Evolutionary conservation across 2,888 invertebrate genomes (phyloP).

Genomic region (Apocheima hispidaria): DNA sequence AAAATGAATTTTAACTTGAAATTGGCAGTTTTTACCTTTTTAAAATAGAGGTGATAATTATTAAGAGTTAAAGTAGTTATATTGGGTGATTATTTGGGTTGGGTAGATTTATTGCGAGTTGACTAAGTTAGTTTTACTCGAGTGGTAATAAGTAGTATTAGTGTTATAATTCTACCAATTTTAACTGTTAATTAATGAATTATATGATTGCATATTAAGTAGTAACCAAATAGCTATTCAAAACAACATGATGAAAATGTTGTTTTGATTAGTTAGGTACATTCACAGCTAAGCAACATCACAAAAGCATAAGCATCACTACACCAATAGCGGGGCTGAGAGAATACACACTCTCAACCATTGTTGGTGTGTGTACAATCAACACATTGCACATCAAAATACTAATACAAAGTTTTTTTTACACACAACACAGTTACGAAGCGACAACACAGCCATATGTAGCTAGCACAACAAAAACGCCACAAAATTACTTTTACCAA

Average conservation of each 20-base stretch:
- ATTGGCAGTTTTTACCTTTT: too few relatives aligned
- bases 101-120: too few relatives aligned
- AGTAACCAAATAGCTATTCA: too few relatives aligned
- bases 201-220: not conserved
- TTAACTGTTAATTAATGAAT: not conserved
- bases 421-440: conserved; percentile 73
- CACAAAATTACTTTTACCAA: conserved; percentile 55
- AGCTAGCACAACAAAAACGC: conserved; percentile 66
- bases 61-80: too few relatives aligned
- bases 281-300: conserved; percentile 10
- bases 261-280: conserved; percentile 5
- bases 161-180: too few relatives aligned
- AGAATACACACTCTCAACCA: conserved; percentile 62
- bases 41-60: too few relatives aligned
- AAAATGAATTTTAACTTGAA: too few relatives aligned
- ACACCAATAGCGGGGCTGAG: conserved; percentile 62
- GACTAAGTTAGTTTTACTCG: too few relatives aligned
- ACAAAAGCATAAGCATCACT: conserved; percentile 56
- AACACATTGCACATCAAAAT: conserved; percentile 47
- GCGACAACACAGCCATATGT: conserved; percentile 79
- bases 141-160: too few relatives aligned
- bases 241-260: not conserved
- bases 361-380: conserved; percentile 66
- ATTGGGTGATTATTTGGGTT: too few relatives aligned
- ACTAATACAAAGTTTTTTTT: conserved; percentile 67